Evolutionary conservation across 2,888 invertebrate species (phyloP), one percentile per base, ranked within the genome.

Genomic region (Campaea margaritaria): DNA sequence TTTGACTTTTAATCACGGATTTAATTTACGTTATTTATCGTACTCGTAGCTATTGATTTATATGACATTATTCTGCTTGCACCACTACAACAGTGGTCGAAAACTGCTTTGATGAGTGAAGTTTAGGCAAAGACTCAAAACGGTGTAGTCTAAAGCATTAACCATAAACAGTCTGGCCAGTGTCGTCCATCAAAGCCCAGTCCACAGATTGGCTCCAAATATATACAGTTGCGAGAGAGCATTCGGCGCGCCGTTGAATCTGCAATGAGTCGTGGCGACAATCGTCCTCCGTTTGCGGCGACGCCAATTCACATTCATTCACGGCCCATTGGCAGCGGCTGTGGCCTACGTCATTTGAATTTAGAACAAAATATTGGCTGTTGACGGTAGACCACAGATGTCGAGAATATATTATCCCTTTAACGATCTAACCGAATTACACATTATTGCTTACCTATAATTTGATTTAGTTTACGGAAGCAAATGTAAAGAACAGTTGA

Each of bases 271-370:
- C 85, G 89, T 86, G 89, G 82, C 82, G 85, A 86, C 90, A 89
- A 87, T 89, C 85, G 83, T 82, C 84, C 81, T 80, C 86, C 87
- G 88, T 89, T 89, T 87, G 87, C 84, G 79, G 80, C 83, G 86
- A 82, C 80, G 84, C 82, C 87, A 87, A 87, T 87, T 84, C 85
- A 84, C 86, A 89, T 89, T 90, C 72, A 72, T 70, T 70, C 72
- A 70, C 66, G 69, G 72, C 50, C 70, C 65, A 70, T 70, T 69
- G 70, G 83, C 76, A 74, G 75, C 42, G 59, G 61, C 62, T 60
- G 60, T 55, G 55, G 60, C 47, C 51, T 15, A 51, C 51, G 79
- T 79, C 78, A 81, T 83, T 83, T 82, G 78, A 82, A 83, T 86
- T 81, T 81, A 81, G 83, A 82, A 83, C 79, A 79, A 81, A 67